Percentiles rank a stretch among this genome's conserved stretches.
Conservation (phyloP, 2,888 invertebrate genomes). For the Morpho achilles region DNA sequence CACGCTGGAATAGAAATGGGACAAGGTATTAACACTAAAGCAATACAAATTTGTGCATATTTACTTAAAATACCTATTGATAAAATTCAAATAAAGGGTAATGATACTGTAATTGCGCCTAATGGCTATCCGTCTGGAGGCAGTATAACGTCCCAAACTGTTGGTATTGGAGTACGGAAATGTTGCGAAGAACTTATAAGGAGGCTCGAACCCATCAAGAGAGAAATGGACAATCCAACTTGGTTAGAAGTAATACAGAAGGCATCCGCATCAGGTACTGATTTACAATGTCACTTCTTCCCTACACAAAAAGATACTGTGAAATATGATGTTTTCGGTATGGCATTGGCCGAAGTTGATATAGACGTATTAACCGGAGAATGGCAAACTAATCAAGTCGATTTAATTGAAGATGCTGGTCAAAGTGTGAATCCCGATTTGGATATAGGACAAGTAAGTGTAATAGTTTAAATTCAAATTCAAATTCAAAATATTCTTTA, state of each 20-base stretch:
- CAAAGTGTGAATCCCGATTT: not conserved
- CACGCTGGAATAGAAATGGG: constrained; percentile 85
- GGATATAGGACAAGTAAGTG: constrained; percentile 1
- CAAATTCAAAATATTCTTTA: no score
- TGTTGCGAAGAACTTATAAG: constrained; percentile 66
- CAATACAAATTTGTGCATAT: constrained; percentile 84
- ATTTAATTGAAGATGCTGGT: constrained; percentile 3
- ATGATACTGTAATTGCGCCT: constrained; percentile 71
- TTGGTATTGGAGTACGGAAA: constrained; percentile 74
- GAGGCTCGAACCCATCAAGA: constrained; percentile 64
- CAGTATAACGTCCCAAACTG: constrained; percentile 81
- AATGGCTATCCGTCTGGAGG: constrained; percentile 80
- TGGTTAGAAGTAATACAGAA: constrained; percentile 74
- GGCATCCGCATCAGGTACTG: constrained; percentile 57
- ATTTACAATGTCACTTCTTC: constrained; percentile 52
- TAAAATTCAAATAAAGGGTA: constrained; percentile 79
- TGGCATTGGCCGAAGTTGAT: constrained; percentile 82
- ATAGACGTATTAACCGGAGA: constrained; percentile 88
- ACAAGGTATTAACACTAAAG: constrained; percentile 89
- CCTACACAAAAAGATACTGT: constrained; percentile 45
- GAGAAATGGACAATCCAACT: constrained; percentile 58
- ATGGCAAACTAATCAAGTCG: constrained; percentile 9
- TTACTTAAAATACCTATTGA: constrained; percentile 81
- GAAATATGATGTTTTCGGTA: constrained; percentile 70
- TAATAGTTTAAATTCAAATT: not conserved